Base-by-base conservation (phyloP, 2,888 invertebrate genomes). In the Escarpia spicata region DNA sequence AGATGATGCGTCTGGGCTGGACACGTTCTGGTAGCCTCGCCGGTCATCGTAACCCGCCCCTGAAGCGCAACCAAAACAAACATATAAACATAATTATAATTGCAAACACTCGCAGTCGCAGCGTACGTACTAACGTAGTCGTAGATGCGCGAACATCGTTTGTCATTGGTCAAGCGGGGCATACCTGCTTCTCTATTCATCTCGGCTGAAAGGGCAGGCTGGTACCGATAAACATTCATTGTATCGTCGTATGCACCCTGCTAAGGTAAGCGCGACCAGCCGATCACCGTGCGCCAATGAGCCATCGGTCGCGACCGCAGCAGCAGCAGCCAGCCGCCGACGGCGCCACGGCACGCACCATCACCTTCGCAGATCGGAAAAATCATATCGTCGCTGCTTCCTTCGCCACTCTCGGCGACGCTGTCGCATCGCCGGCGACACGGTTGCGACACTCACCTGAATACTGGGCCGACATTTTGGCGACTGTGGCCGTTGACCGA, bases 21-120 rank as follows among this genome's bases (percentile, higher is more conserved):
- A 19, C 91, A 43, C 44, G 43, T 44, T 91, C 43, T 75, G 75
- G 75, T 75, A 75, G 75, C 75, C 75, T 75, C 75, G 75, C 75
- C 75, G 75, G 75, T 75, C 75, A 75, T 75, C 75, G 75, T 26
- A 75, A 75, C 75, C 75, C 75, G 75, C 75, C 75, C 75, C 75
- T 75, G 75, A 75, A 75, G 75, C 75, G 19, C 75, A 75, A 26
- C 19, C 19, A 75, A n/a, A 75, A 75, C 3, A 75, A 19, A 75
- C 19, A 75, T 26, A 75, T 75, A 75, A 75, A 75, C 75, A 75
- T 26, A 6, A 26, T 75, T 75, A 75, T 75, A 75, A 75, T 26
- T n/a, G 75, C 26, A 26, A 19, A 26, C 75, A 26, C 75, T 3
- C 19, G 26, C 19, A 12, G 52, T 52, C 52, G 52, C n/a, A 3